Base-by-base conservation (phyloP, 2,113 vertebrate genomes). In the Larimichthys crocea region DNA sequence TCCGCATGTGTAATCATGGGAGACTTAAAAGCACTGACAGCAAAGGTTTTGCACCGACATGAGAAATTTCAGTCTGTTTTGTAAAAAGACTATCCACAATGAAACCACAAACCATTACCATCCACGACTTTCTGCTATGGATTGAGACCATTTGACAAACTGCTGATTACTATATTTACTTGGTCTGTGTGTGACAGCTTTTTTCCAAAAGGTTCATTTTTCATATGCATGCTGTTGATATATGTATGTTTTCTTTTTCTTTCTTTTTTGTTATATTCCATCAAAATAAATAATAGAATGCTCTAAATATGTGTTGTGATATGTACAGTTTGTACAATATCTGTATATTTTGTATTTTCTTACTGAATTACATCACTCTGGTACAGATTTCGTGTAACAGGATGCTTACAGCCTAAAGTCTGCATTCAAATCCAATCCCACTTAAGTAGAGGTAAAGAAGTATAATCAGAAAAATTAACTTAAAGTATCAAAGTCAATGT, bases 31-130 rank as follows among this genome's bases (percentile, higher is more conserved):
- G 53, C 11, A 20, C 69, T 6, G 35, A 16, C 46, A 46, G 48
- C 15, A 46, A 26, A 12, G 6, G 10, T 68, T 53, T 61, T 56
- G 20, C 22, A 46, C 22, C 15, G 3, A 42, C 55, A 63, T 20
- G 6, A 52, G 65, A 29, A 62, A 56, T 46, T 67, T 67, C 22
- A 48, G 16, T 19, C 60, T 46, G 61, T 76, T 61, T 31, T 42
- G 63, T 68, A 8, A 61, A 60, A 31, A 31, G 31, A 53, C 15
- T 26, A 24, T 35, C 16, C 53, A 59, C 20, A 19, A 0, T 17
- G 14, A 57, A 31, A 60, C 16, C n/a, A 42, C 7, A 46, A 26
- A 24, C 20, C 35, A 16, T 11, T 24, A 17, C 22, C 9, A 17
- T 17, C 20, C 52, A 69, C 2, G 20, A 15, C 5, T 3, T 9